Conservation (phyloP, 2,797 vertebrate genomes). For the Morus bassanus region DNA sequence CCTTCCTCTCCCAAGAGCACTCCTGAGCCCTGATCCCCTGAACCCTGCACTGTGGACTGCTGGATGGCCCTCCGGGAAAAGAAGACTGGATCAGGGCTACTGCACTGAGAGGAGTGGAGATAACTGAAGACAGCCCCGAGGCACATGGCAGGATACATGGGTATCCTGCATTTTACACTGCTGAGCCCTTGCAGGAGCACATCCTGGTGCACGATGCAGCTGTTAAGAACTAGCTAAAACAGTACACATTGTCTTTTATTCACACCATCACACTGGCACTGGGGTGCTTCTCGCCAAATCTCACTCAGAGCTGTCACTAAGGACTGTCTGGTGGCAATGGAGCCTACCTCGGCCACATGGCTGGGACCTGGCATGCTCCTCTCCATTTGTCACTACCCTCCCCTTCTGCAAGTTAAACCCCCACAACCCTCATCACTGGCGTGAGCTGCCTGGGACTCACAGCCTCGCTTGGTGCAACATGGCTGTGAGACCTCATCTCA, state of each 20-base stretch:
- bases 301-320: neutral
- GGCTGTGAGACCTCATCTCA: neutral
- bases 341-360: neutral
- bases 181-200: neutral
- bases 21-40: neutral
- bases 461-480: fast-evolving
- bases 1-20: neutral
- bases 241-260: fast-evolving
- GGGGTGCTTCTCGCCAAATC: neutral
- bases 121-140: neutral
- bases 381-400: too few relatives aligned
- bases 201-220: too few relatives aligned
- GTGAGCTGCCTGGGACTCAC: neutral
- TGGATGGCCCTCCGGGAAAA: neutral
- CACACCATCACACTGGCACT: neutral
- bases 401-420: neutral
- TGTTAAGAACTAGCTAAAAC: neutral
- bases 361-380: neutral
- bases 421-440: fast-evolving
- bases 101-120: neutral
- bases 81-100: neutral
- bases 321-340: fast-evolving
- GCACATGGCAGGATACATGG: fast-evolving
- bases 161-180: neutral
- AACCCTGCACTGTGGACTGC: neutral